Evolutionary conservation across 2,797 vertebrate genomes (phyloP), one percentile per base, ranked within the genome.

Genomic region (Cyprinella venusta): DNA sequence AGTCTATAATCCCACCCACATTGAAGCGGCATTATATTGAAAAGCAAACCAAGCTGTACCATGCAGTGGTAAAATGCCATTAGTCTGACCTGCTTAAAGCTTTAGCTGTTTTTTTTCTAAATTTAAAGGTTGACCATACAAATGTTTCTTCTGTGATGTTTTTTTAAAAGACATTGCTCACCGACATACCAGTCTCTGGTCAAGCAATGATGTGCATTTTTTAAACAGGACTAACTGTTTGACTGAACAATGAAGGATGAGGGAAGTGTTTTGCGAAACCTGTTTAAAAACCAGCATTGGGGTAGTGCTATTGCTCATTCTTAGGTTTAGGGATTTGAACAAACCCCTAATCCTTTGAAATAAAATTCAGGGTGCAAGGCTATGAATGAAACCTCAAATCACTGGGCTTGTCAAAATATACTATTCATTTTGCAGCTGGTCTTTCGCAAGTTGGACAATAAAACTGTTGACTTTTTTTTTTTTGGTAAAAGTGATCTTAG

Each of bases 71-170:
- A 45, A 45, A 15, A 9, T 45, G 12, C 12, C 42, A 45, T 45
- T 45, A 45, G 18, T 80, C 36, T 61, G 67, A 80, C 38, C 38
- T 70, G 38, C 38, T 61, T 80, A 70, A 18, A 33, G 38, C 38
- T 21, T 21, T 30, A 42, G 6, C 15, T 59, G n/a, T 42, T 24
- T 70, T 30, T 21, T 59, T 42, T 59, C 2, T 19, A 69, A 36
- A 40, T 40, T 26, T 26, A 42, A 79, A 79, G 16, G 5, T 54
- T 13, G 3, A 67, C 19, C 6, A 21, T 71, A 6, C 24, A 30
- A 61, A 61, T 26, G 4, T 69, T 42, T 38, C 38, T 15, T 42
- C 38, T 42, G 21, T 69, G 38, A 69, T 42, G 67, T 8, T 18
- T 45, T 48, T n/a, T n/a, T n/a, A 4, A 4, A 70, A 45, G 48